Evolutionary conservation across 2,113 vertebrate genomes (phyloP), one percentile per base, ranked within the genome.

Genomic region (Phylloscopus trochiloides): DNA sequence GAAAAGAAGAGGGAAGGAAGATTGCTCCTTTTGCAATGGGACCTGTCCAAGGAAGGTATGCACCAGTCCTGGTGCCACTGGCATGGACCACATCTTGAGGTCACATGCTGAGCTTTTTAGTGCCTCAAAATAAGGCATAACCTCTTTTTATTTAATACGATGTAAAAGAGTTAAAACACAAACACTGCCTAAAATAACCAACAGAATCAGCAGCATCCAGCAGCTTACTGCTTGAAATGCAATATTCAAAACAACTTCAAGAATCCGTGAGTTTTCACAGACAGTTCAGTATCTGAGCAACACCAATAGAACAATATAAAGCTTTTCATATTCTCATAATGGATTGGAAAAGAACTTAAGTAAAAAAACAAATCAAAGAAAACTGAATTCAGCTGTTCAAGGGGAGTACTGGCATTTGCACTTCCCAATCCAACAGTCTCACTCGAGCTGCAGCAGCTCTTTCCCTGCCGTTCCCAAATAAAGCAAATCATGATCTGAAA

Each of bases 371-470:
- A 15, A 36, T 6, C 12, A 73, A 72, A 40, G 21, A 42, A 58
- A 45, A 32, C 0, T 5, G 5, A 85, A 48, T 48, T 62, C 50
- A 47, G 32, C 14, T 57, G 78, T 72, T 36, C 54, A 70, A 63
- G 21, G 40, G 11, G 20, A 36, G 7, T 38, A 25, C 15, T 45
- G 42, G 68, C 26, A 29, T 36, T 65, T 65, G 36, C 42, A 21
- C 10, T 6, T 58, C 34, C 17, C 47, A 29, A 6, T 14, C 19
- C 22, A 50, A 45, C 8, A 71, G 59, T 36, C 43, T 26, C 10
- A 28, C 4, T 29, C 0, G 0, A 78, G 24, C 2, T 3, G 7
- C 12, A 29, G 48, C 70, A 85, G 73, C 38, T 34, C 38, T 19
- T 32, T n/a, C 59, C 38, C 85, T 66, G 59, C 54, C 59, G 4